Evolutionary conservation across 2,888 invertebrate species (phyloP).

Genomic region (Luperina nickerlii): DNA sequence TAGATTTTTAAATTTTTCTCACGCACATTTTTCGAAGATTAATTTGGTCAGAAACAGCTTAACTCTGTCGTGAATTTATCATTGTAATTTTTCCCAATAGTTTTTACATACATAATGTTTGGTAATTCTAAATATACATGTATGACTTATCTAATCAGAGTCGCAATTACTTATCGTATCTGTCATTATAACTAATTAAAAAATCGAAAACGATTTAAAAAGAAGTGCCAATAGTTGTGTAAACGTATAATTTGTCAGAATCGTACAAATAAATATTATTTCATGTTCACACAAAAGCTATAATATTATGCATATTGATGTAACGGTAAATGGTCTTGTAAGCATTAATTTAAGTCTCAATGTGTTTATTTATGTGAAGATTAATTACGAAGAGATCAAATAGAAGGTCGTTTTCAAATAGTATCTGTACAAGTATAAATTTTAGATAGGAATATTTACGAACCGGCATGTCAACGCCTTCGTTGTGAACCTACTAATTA

Average conservation of each 20-base stretch:
- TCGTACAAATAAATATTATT: conserved; percentile 53
- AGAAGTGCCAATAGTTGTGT: conserved; percentile 58
- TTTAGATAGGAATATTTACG: conserved; percentile 65
- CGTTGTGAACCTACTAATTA: conserved; percentile 63
- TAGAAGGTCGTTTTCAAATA: conserved; percentile 60
- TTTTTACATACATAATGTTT: conserved; percentile 40
- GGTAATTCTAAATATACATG: conserved; percentile 37
- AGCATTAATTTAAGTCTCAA: conserved; percentile 66
- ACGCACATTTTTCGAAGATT: conserved; percentile 45
- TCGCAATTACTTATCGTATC: conserved; percentile 54
- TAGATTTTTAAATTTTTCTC: conserved; percentile 34
- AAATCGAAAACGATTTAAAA: conserved; percentile 45
- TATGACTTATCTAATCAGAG: conserved; percentile 53
- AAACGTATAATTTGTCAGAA: conserved; percentile 66
- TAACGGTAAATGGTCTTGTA: conserved; percentile 61
- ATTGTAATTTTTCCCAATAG: conserved; percentile 40
- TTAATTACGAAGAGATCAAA: conserved; percentile 67
- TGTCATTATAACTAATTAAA: conserved; percentile 39
- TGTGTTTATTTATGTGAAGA: conserved; percentile 61
- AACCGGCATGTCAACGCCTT: conserved; percentile 69
- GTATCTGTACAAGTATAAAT: conserved; percentile 62
- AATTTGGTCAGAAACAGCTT: conserved; percentile 43
- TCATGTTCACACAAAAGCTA: conserved; percentile 62
- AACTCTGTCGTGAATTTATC: conserved; percentile 52
- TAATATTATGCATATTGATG: conserved; percentile 59